phyloP scores from a whole-genome alignment of 2,888 invertebrate species.

The Ptilodon capucinus region DNA sequence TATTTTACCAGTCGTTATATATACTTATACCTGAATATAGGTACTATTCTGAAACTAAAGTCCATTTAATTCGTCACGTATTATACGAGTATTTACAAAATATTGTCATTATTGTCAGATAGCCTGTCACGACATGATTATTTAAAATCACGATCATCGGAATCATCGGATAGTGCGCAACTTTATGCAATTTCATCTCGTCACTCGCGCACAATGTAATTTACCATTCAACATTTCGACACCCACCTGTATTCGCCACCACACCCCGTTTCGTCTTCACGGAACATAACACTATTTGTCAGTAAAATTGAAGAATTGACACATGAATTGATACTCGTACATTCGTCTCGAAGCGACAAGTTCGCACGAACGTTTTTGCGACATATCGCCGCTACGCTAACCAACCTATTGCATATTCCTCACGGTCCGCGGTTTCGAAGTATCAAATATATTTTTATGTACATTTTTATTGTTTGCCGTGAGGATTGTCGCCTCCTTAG shows the following conservation, averaged over 20 bases:
- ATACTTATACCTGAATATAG: too few species aligned
- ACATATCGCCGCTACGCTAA: slow-evolving; percentile 30
- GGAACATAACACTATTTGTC: slow-evolving; percentile 40
- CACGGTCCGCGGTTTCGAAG: slow-evolving; percentile 59
- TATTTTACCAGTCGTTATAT: too few species aligned
- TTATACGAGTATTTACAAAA: background rate
- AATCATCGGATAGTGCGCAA: slow-evolving; percentile 71
- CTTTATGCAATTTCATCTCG: slow-evolving; percentile 68
- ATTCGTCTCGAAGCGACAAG: slow-evolving; percentile 32
- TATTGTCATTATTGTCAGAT: slow-evolving; percentile 9
- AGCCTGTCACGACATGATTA: slow-evolving; percentile 65
- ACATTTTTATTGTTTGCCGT: slow-evolving; percentile 78
- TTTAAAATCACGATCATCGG: slow-evolving; percentile 67
- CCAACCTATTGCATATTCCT: slow-evolving; percentile 59
- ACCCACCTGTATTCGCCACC: slow-evolving; percentile 49
- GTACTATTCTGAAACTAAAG: background rate
- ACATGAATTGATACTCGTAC: slow-evolving; percentile 8
- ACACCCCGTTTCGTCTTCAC: slow-evolving; percentile 55
- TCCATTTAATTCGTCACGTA: background rate
- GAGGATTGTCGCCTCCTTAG: slow-evolving; percentile 77
- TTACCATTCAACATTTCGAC: slow-evolving; percentile 64
- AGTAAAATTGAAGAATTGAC: slow-evolving; percentile 50
- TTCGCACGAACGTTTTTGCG: slow-evolving; percentile 27
- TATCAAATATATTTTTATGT: slow-evolving; percentile 79
- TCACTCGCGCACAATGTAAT: slow-evolving; percentile 68